Percentiles rank a stretch among this genome's conserved stretches.
Conservation (phyloP, 1,140 invertebrate genomes). For the Galleria mellonella region DNA sequence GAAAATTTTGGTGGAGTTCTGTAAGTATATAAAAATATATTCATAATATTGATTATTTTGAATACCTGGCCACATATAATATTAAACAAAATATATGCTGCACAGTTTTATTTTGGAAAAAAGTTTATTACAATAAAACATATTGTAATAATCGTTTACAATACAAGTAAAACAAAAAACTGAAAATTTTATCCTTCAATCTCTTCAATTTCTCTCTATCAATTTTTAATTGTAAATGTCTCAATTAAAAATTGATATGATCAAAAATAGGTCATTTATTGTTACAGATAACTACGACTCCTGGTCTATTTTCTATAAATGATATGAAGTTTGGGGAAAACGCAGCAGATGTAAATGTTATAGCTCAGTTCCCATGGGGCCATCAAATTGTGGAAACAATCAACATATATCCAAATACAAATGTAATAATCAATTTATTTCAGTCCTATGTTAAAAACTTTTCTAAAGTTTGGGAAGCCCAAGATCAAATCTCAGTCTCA, state of each 20-base stretch:
- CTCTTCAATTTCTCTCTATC: neutral
- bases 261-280: no score
- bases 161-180: no score
- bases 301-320: conserved; percentile 76
- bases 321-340: conserved; percentile 66
- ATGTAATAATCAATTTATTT: conserved; percentile 14
- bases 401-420: conserved; percentile 24
- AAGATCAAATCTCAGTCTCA: no score
- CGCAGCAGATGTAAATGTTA: conserved; percentile 63
- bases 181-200: neutral
- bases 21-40: conserved; percentile 53
- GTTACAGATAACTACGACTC: conserved; percentile 79
- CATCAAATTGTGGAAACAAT: conserved; percentile 55
- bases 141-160: no score
- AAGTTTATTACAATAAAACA: neutral
- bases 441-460: no score
- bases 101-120: neutral
- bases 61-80: no score
- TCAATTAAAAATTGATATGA: no score
- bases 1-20: conserved; percentile 88
- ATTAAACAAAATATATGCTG: no score
- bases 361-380: conserved; percentile 70
- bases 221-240: no score
- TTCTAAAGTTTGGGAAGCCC: no score
- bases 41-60: no score